Conservation (phyloP, 2,113 vertebrate genomes). For the Procapra przewalskii region DNA sequence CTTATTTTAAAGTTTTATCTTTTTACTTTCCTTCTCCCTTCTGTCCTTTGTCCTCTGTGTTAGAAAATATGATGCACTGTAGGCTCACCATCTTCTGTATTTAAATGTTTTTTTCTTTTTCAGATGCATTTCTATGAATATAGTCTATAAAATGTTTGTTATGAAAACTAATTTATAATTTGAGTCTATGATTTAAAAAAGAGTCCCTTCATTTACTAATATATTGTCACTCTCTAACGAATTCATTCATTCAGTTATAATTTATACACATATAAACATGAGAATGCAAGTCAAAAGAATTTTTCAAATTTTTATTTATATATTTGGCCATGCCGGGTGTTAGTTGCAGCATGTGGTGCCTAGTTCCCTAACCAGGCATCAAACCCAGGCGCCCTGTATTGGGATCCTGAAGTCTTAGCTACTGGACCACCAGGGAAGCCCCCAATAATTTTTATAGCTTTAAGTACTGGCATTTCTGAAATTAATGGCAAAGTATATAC, state of each 20-base stretch:
- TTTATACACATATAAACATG: not conserved
- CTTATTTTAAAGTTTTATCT: not conserved
- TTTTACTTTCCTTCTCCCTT: not conserved
- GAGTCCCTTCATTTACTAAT: not conserved
- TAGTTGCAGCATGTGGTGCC: not conserved
- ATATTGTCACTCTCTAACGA: not conserved
- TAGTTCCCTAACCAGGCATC: not conserved
- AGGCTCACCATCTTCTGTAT: not conserved
- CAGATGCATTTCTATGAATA: not conserved
- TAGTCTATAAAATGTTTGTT: not conserved
- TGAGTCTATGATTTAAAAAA: not conserved
- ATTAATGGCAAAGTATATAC: not conserved
- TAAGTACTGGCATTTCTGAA: conserved; percentile 19
- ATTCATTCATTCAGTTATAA: not conserved
- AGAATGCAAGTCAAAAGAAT: not conserved
- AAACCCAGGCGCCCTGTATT: not conserved
- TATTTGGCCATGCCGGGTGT: not conserved
- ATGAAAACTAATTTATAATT: not conserved
- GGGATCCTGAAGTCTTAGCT: not conserved
- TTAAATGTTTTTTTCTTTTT: not conserved
- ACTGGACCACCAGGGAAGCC: not conserved
- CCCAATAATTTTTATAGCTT: not conserved
- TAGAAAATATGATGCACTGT: not conserved
- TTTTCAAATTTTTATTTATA: not conserved
- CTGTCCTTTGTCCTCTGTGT: not conserved